These are phyloP conservation scores for Paragorgia papillata DNA, from an alignment of 92 coral and sea anemone genomes.

Conservation along the genomic window DNA sequence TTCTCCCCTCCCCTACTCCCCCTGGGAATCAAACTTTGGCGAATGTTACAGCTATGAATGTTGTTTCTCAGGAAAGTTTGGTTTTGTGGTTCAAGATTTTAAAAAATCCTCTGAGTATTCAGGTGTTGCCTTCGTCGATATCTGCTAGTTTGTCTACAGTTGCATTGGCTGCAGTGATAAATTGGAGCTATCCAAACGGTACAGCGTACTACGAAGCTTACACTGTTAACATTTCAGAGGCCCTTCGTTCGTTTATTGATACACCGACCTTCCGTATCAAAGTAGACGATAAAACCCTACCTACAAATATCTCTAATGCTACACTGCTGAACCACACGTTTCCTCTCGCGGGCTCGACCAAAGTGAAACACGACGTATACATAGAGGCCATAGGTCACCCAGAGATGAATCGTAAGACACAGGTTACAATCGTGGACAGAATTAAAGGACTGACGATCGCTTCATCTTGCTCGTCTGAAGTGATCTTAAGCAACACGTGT, in stretches of 20 bases:
- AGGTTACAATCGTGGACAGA: slow-evolving; percentile 1
- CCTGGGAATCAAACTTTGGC: neutral
- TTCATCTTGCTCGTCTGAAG: slow-evolving; percentile 3
- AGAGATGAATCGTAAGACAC: slow-evolving; percentile 12
- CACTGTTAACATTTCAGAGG: slow-evolving; percentile 7
- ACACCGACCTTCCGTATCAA: neutral
- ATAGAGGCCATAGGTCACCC: slow-evolving; percentile 30
- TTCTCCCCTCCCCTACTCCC: neutral
- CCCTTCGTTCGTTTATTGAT: neutral
- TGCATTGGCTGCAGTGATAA: neutral
- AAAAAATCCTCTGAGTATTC: slow-evolving; percentile 19
- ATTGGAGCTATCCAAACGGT: slow-evolving; percentile 6
- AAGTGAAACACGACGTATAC: neutral
- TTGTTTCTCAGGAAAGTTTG: slow-evolving; percentile 7
- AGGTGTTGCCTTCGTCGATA: neutral
- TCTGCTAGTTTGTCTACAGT: neutral
- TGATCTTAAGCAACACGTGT: neutral
- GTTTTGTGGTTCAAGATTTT: slow-evolving; percentile 6
- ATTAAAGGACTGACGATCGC: neutral
- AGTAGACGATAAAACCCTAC: neutral
- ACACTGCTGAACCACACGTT: slow-evolving; percentile 13
- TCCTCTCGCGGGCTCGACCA: slow-evolving; percentile 15
- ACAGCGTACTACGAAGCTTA: slow-evolving; percentile 2
- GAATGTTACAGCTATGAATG: slow-evolving; percentile 1
- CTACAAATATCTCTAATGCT: slow-evolving; percentile 7